Base-by-base conservation (phyloP, 1,140 invertebrate genomes). In the Bombus polaris region DNA sequence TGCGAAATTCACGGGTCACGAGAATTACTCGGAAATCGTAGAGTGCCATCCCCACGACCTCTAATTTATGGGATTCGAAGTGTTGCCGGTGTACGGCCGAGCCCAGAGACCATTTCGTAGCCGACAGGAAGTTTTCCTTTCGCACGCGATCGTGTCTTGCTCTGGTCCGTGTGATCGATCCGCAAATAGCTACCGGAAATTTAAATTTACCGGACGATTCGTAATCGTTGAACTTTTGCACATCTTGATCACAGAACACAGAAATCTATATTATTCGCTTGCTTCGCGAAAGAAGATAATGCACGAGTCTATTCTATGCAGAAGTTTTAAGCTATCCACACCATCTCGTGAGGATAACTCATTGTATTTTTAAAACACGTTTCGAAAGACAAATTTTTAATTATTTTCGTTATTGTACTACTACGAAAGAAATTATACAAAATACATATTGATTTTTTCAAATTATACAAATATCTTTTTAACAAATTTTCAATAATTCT, bases 111-210 rank as follows among this genome's bases (percentile, higher is more conserved):
- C 37, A n/a, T 35, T 59, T 13, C 2, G 25, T 37, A 68, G 39
- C 71, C 62, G 72, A 76, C 84, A 75, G 79, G 84, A 86, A 86
- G 72, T 90, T 89, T 89, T 90, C 86, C 76, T 82, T 88, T 89
- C 87, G 85, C 86, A 88, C 90, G 83, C 87, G 84, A 83, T 78
- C 74, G 77, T 78, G 71, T 42, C 76, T 42, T 39, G n/a, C 78
- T 39, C 44, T n/a, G 47, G 39, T n/a, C 25, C 5, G n/a, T 13
- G 13, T 44, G 39, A 74, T 70, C 44, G 42, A 83, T 70, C 35
- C 13, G 75, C 35, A 53, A 44, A 83, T 32, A n/a, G 5, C 25
- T 15, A 74, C 62, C 57, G 71, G 47, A 74, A 62, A 44, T n/a
- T 73, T 15, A 37, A 72, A 73, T 71, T 53, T 22, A 28, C 22